Percentiles rank a stretch among this genome's conserved stretches.
Evolutionary conservation across 1,140 invertebrate genomes (phyloP).

Genomic region (Calephelis nemesis): DNA sequence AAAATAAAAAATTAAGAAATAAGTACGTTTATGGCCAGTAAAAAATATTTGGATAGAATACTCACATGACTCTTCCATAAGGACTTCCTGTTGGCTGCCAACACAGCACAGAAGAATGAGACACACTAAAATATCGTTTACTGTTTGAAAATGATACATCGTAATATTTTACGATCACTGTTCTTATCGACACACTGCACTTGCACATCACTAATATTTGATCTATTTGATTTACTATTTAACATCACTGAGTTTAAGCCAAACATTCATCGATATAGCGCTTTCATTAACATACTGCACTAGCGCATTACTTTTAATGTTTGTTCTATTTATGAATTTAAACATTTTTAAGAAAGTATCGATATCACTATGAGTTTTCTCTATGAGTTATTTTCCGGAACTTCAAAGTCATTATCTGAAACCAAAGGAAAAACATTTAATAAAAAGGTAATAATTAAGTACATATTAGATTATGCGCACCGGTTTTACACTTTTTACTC

Average conservation of each 20-base stretch:
- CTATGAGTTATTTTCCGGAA: too few relatives aligned
- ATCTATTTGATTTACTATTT: background rate
- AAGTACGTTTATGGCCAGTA: too few relatives aligned
- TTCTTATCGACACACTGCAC: slow-evolving; percentile 15
- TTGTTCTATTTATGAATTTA: background rate
- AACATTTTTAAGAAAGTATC: background rate
- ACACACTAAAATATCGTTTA: too few relatives aligned
- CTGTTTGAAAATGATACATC: background rate
- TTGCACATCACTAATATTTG: slow-evolving; percentile 13
- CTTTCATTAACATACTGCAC: background rate
- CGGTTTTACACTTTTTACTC: slow-evolving; percentile 36
- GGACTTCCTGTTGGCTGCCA: too few relatives aligned
- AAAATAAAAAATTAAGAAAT: too few relatives aligned
- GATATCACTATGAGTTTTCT: too few relatives aligned
- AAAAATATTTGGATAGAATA: background rate
- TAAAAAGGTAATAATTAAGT: too few relatives aligned
- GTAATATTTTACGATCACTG: background rate
- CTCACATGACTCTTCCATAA: slow-evolving; percentile 19
- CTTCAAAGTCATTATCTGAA: too few relatives aligned
- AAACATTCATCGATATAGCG: background rate
- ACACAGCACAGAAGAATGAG: too few relatives aligned
- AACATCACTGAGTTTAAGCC: slow-evolving; percentile 9
- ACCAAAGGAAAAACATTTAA: too few relatives aligned
- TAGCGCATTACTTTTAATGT: background rate
- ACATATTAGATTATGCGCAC: too few relatives aligned